Percentiles rank a stretch among this genome's conserved stretches.
phyloP scores from a whole-genome alignment of 2,888 invertebrate species.

The Melikaiella ostensackeni region DNA sequence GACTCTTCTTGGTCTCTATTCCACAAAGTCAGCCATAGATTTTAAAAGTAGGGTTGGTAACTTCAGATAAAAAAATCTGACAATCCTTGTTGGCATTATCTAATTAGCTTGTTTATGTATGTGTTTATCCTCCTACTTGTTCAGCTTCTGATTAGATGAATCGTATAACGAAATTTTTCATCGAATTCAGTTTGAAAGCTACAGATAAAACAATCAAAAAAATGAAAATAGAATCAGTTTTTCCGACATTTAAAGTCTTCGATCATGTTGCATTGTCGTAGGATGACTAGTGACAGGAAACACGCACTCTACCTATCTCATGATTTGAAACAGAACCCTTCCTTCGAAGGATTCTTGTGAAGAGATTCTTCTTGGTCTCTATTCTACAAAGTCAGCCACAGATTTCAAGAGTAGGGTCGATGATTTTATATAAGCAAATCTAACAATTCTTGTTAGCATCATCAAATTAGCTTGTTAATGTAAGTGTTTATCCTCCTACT shows the following conservation, averaged over 20 bases:
- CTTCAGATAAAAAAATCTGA: conserved; percentile 4
- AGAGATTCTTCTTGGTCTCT: too few relatives aligned
- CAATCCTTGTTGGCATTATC: conserved; percentile 15
- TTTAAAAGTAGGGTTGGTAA: neutral
- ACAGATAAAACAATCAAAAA: conserved; percentile 16
- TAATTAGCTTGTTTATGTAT: neutral
- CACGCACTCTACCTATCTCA: conserved; percentile 38
- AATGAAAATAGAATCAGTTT: conserved; percentile 36
- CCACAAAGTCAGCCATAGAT: neutral
- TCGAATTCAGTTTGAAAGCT: neutral
- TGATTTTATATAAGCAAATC: neutral
- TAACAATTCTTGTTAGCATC: conserved; percentile 24
- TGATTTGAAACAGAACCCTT: conserved; percentile 2
- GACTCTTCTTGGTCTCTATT: too few relatives aligned
- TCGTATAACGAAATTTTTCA: neutral
- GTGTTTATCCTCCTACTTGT: neutral
- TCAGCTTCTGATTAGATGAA: neutral
- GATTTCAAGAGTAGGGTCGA: neutral
- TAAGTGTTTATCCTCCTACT: neutral
- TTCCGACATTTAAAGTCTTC: conserved; percentile 37
- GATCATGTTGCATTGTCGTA: conserved; percentile 36
- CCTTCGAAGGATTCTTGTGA: too few relatives aligned
- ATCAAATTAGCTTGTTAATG: neutral
- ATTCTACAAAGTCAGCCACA: too few relatives aligned
- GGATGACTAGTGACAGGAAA: conserved; percentile 54